These are phyloP conservation scores for Burhinus oedicnemus DNA, from an alignment of 2,113 vertebrate genomes.

Conservation along the genomic window DNA sequence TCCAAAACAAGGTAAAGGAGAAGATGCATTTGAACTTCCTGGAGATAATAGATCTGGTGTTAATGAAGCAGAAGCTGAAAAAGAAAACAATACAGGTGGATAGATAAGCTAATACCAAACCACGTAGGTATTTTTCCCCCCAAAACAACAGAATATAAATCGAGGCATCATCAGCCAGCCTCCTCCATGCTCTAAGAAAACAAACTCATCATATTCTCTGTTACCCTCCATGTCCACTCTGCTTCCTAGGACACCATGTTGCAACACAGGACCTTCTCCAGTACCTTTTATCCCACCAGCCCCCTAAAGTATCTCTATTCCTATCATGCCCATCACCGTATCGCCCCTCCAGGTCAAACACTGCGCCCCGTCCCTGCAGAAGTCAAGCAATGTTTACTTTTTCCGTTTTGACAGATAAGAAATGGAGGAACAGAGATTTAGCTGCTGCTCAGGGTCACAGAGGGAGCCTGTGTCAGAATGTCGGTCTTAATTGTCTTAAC, in stretches of 20 bases:
- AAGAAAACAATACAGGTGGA: conserved; percentile 21
- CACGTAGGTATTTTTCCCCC: accelerated
- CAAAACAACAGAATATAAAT: not conserved
- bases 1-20: conserved; percentile 93
- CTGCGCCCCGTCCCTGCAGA: not conserved
- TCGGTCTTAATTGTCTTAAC: not conserved
- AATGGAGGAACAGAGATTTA: not conserved
- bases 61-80: conserved; percentile 87
- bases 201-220: not conserved
- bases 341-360: not conserved
- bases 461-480: not conserved
- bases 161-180: not conserved
- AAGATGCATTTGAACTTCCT: conserved; percentile 91
- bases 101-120: not conserved
- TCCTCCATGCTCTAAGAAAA: not conserved
- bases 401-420: not conserved
- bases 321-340: accelerated
- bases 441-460: not conserved
- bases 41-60: conserved; percentile 94
- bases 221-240: not conserved
- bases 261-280: not conserved
- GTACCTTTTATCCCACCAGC: not conserved
- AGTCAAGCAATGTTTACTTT: not conserved
- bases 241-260: not conserved
- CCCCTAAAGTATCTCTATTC: not conserved